Evolutionary conservation across 2,888 invertebrate genomes (phyloP).

Genomic region (Sipunculus nudus): DNA sequence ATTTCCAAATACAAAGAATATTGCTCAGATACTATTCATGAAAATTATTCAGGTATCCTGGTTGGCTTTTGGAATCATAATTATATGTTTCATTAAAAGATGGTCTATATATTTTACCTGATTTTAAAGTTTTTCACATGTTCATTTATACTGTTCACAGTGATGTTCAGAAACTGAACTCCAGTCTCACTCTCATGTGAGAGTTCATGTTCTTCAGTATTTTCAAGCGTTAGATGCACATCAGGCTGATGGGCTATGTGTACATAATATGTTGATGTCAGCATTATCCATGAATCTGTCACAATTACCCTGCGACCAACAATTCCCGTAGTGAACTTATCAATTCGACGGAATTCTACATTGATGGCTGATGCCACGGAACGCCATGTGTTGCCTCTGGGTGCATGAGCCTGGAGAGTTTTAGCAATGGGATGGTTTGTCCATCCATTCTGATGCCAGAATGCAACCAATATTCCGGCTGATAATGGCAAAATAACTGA

Average conservation of each 20-base stretch:
- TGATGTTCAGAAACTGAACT: constrained; percentile 84
- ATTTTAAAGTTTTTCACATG: constrained; percentile 56
- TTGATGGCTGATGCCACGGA: constrained; percentile 78
- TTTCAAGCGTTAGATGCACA: constrained; percentile 78
- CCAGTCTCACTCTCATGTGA: constrained; percentile 74
- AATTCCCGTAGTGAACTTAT: constrained; percentile 65
- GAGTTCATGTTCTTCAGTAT: constrained; percentile 71
- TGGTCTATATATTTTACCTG: too few relatives aligned
- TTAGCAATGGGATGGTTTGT: constrained; percentile 79
- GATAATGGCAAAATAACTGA: constrained; percentile 67
- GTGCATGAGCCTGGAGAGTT: constrained; percentile 68
- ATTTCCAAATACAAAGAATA: too few relatives aligned
- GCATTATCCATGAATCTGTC: constrained; percentile 89
- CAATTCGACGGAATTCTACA: constrained; percentile 75
- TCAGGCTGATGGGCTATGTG: constrained; percentile 81
- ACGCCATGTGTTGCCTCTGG: constrained; percentile 71
- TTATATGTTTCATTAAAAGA: too few relatives aligned
- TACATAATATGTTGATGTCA: constrained; percentile 79
- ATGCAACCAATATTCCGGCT: constrained; percentile 70
- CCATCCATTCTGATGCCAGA: constrained; percentile 79
- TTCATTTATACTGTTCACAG: constrained; percentile 69
- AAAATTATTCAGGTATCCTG: too few relatives aligned
- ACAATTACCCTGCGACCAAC: constrained; percentile 60
- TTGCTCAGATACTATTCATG: too few relatives aligned
- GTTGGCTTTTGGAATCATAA: too few relatives aligned